Evolutionary conservation across 2,797 vertebrate species (phyloP).

Genomic region (Amphiprion clarkii): DNA sequence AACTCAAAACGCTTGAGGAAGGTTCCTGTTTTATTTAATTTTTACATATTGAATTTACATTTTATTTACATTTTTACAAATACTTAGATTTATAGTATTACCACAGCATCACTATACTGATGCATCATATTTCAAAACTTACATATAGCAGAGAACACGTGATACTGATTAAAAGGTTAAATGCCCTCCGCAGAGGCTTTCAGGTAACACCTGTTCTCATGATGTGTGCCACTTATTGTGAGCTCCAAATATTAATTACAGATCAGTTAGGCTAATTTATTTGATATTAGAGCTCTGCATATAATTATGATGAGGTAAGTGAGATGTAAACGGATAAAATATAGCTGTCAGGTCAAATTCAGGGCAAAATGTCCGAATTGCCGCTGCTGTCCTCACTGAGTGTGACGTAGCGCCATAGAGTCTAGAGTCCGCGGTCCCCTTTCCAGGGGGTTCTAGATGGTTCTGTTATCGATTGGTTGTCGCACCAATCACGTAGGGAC

Average conservation of each 20-base stretch:
- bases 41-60: too few species aligned
- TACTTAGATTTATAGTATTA: too few species aligned
- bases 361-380: not conserved
- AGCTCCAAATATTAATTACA: not conserved
- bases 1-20: too few species aligned
- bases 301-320: not conserved
- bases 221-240: too few species aligned
- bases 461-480: conserved; percentile 75
- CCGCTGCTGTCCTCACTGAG: not conserved
- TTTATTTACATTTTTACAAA: too few species aligned
- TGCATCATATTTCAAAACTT: not conserved
- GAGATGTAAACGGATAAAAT: not conserved
- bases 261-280: not conserved
- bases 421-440: not conserved
- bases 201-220: not conserved
- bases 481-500: conserved; percentile 70
- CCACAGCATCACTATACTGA: not conserved
- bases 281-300: not conserved
- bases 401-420: conserved; percentile 52
- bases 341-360: conserved; percentile 18
- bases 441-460: conserved; percentile 81
- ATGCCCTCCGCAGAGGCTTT: not conserved
- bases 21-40: too few species aligned
- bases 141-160: not conserved
- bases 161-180: not conserved